Percentiles rank a stretch among this genome's conserved stretches.
Conservation (phyloP, 1,140 invertebrate genomes). For the Ephestia elutella region DNA sequence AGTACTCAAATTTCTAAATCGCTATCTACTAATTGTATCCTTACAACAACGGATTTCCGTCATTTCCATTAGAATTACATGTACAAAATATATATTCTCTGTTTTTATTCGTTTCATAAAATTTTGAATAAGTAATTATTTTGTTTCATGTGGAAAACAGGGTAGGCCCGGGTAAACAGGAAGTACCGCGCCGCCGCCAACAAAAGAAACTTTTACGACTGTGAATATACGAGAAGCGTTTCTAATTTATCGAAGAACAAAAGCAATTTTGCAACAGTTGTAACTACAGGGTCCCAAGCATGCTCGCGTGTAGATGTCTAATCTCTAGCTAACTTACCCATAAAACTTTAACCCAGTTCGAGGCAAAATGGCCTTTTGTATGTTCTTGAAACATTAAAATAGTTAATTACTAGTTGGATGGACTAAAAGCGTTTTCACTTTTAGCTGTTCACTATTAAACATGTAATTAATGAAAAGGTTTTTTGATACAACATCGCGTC, state of each 20-base stretch:
- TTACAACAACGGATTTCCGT: too few species aligned
- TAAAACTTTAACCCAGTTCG: constrained; percentile 46
- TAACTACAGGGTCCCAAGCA: constrained; percentile 30
- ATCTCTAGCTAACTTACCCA: constrained; percentile 35
- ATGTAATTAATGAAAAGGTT: neutral
- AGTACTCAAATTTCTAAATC: too few species aligned
- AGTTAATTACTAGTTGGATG: constrained; percentile 3
- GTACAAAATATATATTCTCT: neutral
- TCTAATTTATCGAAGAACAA: constrained; percentile 35
- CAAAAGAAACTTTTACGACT: constrained; percentile 28
- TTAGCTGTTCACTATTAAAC: neutral
- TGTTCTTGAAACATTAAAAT: constrained; percentile 4
- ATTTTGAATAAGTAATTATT: constrained; percentile 14
- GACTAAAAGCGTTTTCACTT: constrained; percentile 1
- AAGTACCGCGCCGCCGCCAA: constrained; percentile 19
- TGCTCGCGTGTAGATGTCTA: constrained; percentile 33
- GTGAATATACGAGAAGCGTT: constrained; percentile 30
- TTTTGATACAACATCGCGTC: too few species aligned
- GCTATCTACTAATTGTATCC: too few species aligned
- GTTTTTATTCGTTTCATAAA: constrained; percentile 13
- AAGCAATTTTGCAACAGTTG: constrained; percentile 45
- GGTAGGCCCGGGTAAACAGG: constrained; percentile 13
- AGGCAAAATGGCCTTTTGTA: constrained; percentile 2
- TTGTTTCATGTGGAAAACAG: constrained; percentile 14
- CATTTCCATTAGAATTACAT: too few species aligned